Evolutionary conservation across 2,888 invertebrate genomes (phyloP).

Genomic region (Cryptus viduatorius): DNA sequence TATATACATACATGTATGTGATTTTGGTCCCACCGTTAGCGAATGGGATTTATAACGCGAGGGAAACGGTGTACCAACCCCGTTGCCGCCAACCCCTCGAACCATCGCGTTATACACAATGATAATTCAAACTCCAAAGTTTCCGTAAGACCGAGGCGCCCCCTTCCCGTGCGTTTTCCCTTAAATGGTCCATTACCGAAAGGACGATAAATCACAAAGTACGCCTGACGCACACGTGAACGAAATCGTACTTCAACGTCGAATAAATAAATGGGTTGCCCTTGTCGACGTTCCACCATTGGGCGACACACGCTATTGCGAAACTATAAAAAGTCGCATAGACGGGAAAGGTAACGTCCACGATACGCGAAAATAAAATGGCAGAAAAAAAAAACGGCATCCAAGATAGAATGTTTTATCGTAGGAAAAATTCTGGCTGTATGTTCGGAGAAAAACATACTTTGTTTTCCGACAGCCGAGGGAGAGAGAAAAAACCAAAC

Average conservation of each 20-base stretch:
- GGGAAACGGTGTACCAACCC: background rate
- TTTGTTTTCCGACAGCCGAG: conserved; percentile 1
- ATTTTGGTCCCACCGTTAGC: conserved; percentile 38
- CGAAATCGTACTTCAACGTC: conserved; percentile 13
- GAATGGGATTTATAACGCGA: conserved; percentile 1
- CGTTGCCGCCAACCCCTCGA: conserved; percentile 12
- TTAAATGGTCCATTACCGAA: conserved; percentile 65
- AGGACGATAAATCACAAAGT: conserved; percentile 58
- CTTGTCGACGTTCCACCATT: conserved; percentile 2
- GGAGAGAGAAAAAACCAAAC: background rate
- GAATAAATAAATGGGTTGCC: conserved; percentile 36
- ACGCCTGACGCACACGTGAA: conserved; percentile 20
- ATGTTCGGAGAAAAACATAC: background rate
- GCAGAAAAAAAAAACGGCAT: background rate
- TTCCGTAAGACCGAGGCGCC: conserved; percentile 20
- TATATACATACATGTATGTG: background rate
- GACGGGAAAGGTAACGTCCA: background rate
- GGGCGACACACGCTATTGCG: background rate
- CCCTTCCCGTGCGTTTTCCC: conserved; percentile 40
- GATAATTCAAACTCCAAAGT: conserved; percentile 68
- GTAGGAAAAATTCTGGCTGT: background rate
- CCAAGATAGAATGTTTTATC: conserved; percentile 18
- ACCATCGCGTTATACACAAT: conserved; percentile 47
- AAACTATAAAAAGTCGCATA: background rate
- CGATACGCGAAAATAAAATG: background rate